A percentile compares a stretch with the other conserved stretches of the same genome.
Evolutionary conservation across 2,888 invertebrate species (phyloP).

Genomic region (Eurytoma adleriae): DNA sequence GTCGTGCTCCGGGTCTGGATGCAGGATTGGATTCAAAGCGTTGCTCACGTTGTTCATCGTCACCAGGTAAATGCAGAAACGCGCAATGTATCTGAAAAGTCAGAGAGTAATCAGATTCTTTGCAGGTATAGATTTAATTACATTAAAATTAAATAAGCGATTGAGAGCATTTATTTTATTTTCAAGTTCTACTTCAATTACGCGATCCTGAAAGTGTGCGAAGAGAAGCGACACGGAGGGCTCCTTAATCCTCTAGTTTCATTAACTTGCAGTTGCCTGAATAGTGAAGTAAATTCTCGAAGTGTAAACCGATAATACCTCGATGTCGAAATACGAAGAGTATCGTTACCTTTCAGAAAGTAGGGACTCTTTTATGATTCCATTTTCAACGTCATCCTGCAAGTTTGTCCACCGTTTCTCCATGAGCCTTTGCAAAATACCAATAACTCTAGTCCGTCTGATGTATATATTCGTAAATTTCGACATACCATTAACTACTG

Average conservation of each 20-base stretch:
- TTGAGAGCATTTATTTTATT: background rate
- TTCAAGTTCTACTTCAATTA: too few relatives aligned
- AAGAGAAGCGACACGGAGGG: too few relatives aligned
- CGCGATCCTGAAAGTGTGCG: too few relatives aligned
- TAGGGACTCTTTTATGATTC: slow-evolving; percentile 10
- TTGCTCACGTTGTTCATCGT: slow-evolving; percentile 4
- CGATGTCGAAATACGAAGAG: too few relatives aligned
- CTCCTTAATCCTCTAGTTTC: too few relatives aligned
- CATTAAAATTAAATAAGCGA: background rate
- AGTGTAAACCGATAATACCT: background rate
- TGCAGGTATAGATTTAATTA: background rate
- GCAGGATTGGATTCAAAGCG: background rate
- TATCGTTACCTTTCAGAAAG: slow-evolving; percentile 2
- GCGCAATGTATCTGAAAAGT: background rate
- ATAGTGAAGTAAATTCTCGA: too few relatives aligned
- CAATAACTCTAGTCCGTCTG: background rate
- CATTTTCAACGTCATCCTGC: slow-evolving; percentile 1
- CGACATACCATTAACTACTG: background rate
- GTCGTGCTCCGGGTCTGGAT: background rate
- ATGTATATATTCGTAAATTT: slow-evolving; percentile 8
- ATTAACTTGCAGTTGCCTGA: too few relatives aligned
- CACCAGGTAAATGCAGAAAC: slow-evolving; percentile 9
- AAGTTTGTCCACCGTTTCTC: slow-evolving; percentile 4
- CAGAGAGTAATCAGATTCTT: background rate
- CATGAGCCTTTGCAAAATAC: slow-evolving; percentile 2